These are phyloP conservation scores for Pseudorectes ferrugineus DNA, from an alignment of 2,113 vertebrate species.

Conservation along the genomic window DNA sequence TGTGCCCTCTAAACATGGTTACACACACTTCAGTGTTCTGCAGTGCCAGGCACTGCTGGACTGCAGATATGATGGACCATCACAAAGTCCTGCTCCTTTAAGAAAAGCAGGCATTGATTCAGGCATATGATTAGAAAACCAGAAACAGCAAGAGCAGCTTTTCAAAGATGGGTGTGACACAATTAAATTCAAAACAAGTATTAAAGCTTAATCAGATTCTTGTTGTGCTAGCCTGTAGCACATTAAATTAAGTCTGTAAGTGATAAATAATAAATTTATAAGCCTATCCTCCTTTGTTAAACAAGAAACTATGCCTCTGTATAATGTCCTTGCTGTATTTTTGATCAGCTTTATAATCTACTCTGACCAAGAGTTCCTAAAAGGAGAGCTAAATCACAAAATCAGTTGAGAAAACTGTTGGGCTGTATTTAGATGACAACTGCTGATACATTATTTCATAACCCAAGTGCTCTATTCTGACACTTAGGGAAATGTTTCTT, in stretches of 20 bases:
- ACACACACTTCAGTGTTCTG: neutral
- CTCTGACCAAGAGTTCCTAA: neutral
- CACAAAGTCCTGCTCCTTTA: neutral
- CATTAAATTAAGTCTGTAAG: neutral
- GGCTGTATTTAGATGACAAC: neutral
- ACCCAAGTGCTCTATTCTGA: neutral
- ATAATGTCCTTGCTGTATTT: neutral
- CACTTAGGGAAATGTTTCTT: neutral
- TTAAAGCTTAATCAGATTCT: neutral
- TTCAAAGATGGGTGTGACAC: neutral
- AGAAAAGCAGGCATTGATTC: neutral
- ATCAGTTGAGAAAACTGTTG: neutral
- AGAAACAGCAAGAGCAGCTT: neutral
- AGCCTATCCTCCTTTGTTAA: neutral
- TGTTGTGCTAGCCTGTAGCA: neutral
- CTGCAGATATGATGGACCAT: rapidly evolving
- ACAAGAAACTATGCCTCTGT: neutral
- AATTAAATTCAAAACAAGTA: neutral
- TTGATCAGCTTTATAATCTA: neutral
- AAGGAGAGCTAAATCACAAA: neutral
- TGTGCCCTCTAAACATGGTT: neutral
- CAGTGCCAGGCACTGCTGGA: neutral
- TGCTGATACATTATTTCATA: neutral
- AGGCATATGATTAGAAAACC: slow-evolving; percentile 9
- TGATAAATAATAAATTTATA: neutral